Evolutionary conservation across 1,140 invertebrate genomes (phyloP).

Genomic region (Brachionus angularis): DNA sequence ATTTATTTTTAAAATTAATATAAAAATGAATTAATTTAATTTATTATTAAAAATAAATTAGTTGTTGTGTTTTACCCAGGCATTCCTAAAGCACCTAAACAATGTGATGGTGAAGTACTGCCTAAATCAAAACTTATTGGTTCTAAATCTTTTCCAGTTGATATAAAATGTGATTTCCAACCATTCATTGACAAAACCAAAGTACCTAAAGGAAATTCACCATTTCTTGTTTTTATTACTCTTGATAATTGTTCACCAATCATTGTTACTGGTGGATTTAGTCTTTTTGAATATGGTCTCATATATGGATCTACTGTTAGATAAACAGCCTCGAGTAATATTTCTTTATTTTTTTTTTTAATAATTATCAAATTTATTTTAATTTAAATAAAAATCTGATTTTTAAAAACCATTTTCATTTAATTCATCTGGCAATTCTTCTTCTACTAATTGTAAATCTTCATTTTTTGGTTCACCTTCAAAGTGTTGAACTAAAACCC

Average conservation of each 20-base stretch:
- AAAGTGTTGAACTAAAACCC: slow-evolving; percentile 64
- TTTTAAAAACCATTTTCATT: slow-evolving; percentile 12
- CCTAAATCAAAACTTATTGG: slow-evolving; percentile 60
- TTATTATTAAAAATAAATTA: neutral
- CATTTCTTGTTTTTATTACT: slow-evolving; percentile 64
- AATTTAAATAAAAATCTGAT: neutral
- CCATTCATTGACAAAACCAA: slow-evolving; percentile 63
- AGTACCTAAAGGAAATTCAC: slow-evolving; percentile 63
- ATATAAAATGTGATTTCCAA: slow-evolving; percentile 62
- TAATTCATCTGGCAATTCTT: slow-evolving; percentile 59
- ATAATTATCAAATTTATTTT: too few relatives aligned
- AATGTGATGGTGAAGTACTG: slow-evolving; percentile 62
- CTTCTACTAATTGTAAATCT: slow-evolving; percentile 65
- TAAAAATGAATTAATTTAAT: slow-evolving; percentile 36
- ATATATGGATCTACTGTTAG: slow-evolving; percentile 71
- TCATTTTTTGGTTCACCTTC: slow-evolving; percentile 64
- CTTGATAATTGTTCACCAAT: slow-evolving; percentile 45
- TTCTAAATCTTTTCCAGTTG: slow-evolving; percentile 45
- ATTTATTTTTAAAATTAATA: slow-evolving; percentile 46
- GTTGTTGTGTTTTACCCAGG: slow-evolving; percentile 58
- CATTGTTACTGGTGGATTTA: slow-evolving; percentile 44
- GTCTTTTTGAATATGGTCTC: slow-evolving; percentile 52
- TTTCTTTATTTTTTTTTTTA: slow-evolving; percentile 59
- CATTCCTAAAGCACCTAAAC: slow-evolving; percentile 65
- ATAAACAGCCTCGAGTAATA: slow-evolving; percentile 65